A percentile compares a stretch with the other conserved stretches of the same genome.
Conservation (phyloP, 2,888 invertebrate genomes). For the Chelonus formosanus region DNA sequence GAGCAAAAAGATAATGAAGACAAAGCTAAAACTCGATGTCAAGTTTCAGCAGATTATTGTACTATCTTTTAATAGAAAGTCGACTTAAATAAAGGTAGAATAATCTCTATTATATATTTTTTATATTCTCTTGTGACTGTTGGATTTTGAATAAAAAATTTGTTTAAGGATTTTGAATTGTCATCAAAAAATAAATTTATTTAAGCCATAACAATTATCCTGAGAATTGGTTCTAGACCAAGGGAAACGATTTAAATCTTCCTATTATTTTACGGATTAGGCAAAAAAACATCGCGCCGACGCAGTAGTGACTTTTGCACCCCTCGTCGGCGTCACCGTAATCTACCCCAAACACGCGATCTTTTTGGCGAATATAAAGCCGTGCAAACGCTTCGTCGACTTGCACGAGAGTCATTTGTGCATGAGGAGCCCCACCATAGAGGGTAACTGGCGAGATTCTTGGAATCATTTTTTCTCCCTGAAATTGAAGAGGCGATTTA, state of each 20-base stretch:
- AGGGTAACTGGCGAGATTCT: slow-evolving; percentile 22
- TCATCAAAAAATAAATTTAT: too few species aligned
- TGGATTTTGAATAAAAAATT: too few species aligned
- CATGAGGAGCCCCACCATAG: slow-evolving; percentile 8
- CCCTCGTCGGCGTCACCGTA: slow-evolving; percentile 27
- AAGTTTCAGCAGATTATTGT: slow-evolving; percentile 23
- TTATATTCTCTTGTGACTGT: slow-evolving; percentile 1
- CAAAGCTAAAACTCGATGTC: slow-evolving; percentile 11
- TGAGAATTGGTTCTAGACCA: background rate
- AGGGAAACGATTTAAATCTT: background rate
- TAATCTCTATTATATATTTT: slow-evolving; percentile 7
- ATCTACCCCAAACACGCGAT: slow-evolving; percentile 41
- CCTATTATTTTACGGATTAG: slow-evolving; percentile 27
- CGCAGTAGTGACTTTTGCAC: slow-evolving; percentile 39
- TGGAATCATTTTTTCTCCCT: slow-evolving; percentile 23
- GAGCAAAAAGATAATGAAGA: background rate
- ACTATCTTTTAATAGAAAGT: slow-evolving; percentile 29
- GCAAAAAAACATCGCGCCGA: slow-evolving; percentile 23
- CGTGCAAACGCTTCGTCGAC: slow-evolving; percentile 27
- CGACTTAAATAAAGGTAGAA: slow-evolving; percentile 21
- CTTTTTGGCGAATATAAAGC: slow-evolving; percentile 14
- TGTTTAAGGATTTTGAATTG: too few species aligned
- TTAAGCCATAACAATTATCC: background rate
- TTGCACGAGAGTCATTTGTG: slow-evolving; percentile 32
- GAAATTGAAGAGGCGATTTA: slow-evolving; percentile 21